Evolutionary conservation across 2,113 vertebrate genomes (phyloP).

Genomic region (Dryoscopus gambensis): DNA sequence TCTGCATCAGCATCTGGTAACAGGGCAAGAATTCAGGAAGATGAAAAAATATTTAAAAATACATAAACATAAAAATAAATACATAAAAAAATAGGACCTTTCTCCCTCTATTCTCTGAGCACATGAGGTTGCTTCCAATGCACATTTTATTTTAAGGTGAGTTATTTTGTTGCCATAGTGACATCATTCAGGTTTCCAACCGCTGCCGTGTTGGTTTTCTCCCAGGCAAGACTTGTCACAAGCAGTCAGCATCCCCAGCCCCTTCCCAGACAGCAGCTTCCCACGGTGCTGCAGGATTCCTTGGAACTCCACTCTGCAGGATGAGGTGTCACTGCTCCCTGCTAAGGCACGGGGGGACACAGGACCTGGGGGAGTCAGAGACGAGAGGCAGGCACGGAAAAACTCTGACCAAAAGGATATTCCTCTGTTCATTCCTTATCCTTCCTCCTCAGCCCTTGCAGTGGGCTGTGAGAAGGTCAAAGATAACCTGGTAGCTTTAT

Average conservation of each 20-base stretch:
- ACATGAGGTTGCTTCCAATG: not conserved
- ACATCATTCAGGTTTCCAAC: not conserved
- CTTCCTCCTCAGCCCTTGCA: not conserved
- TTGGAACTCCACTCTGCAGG: not conserved
- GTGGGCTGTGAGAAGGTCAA: not conserved
- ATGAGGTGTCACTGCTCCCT: not conserved
- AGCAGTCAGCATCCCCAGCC: not conserved
- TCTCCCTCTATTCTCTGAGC: not conserved
- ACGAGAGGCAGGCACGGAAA: not conserved
- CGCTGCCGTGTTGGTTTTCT: not conserved
- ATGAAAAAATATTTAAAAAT: not conserved
- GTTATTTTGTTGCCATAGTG: conserved; percentile 52
- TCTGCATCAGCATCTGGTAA: not conserved
- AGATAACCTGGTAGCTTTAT: not conserved
- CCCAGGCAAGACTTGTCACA: not conserved
- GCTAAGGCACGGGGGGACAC: fast-evolving
- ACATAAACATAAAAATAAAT: not conserved
- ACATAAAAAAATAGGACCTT: not conserved
- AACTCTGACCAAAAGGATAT: not conserved
- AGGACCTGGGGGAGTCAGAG: not conserved
- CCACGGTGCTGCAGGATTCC: not conserved
- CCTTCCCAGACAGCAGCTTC: not conserved
- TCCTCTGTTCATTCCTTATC: not conserved
- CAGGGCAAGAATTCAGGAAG: not conserved
- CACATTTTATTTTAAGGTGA: conserved; percentile 17